Base-by-base conservation (phyloP, 2,797 vertebrate genomes). In the Benthosema pterotum region DNA sequence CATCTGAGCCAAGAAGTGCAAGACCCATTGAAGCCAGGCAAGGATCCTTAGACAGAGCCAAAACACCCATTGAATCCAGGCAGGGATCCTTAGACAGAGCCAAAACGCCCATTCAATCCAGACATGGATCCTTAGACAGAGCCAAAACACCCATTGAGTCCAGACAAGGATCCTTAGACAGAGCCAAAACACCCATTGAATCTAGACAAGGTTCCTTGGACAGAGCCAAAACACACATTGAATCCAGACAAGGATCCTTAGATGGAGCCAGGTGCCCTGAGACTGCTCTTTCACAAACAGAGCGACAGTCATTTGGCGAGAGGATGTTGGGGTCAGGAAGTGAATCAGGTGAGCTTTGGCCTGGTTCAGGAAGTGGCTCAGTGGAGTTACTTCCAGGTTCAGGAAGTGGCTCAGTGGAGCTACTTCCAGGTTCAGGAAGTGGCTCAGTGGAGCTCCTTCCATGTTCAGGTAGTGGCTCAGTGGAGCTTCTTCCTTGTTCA, bases 401-500 rank as follows among this genome's bases (percentile, higher is more conserved):
- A 6, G 80, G 28, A 51, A 83, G 64, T 64, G 89, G 80, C 57
- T 90, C 88, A 32, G 61, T 75, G 14, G 87, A 89, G 25, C 74
- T 88, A 22, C 60, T 84, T 18, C 76, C 82, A 65, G 88, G 88
- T 57, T 87, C 85, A 63, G 84, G 72, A 57, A 89, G 85, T 81
- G 90, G 87, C 52, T 91, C 88, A 25, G 67, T 82, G 15, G 81
- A 89, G 3, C 47, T 85, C 52, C 79, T 69, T 1, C 80, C 57
- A 67, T 87, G 87, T 48, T 83, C 77, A 14, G 83, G 67, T 50
- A 91, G 83, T 84, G 91, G 90, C 1, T 93, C 91, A 43, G 84
- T 91, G 17, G 93, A 94, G 55, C 83, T 93, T 65, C 83, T 93
- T 57, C 91, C 92, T n/a, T 87, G 87, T 48, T 83, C 77, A 14